phyloP scores from a whole-genome alignment of 2,888 invertebrate species.

The Conops quadrifasciatus region DNA sequence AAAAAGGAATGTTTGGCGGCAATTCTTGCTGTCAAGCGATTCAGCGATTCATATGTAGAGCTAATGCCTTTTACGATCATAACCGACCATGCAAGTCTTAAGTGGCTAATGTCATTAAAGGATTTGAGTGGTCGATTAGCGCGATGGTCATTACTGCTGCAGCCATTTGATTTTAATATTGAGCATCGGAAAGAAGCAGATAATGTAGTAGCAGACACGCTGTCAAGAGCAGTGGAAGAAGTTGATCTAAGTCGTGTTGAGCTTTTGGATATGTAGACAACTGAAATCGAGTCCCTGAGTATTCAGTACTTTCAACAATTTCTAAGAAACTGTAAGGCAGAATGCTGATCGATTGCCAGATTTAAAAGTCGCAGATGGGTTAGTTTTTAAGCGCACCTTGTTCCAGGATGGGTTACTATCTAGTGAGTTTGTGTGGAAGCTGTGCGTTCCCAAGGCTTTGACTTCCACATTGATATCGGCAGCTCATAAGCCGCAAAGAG shows the following conservation, averaged over 20 bases:
- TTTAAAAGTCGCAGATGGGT: neutral
- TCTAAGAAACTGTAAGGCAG: too few relatives aligned
- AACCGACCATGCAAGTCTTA: slow-evolving; percentile 48
- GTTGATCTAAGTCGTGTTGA: neutral
- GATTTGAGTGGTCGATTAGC: slow-evolving; percentile 10
- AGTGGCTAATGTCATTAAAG: slow-evolving; percentile 43
- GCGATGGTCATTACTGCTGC: slow-evolving; percentile 9
- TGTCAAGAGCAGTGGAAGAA: neutral
- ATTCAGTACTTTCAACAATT: too few relatives aligned
- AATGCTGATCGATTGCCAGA: neutral
- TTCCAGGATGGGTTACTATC: neutral
- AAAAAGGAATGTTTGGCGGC: slow-evolving; percentile 28
- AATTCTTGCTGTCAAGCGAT: slow-evolving; percentile 25
- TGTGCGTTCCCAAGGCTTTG: slow-evolving; percentile 11
- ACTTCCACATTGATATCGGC: slow-evolving; percentile 14
- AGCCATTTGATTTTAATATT: slow-evolving; percentile 15
- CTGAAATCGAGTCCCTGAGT: too few relatives aligned
- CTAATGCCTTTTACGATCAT: too few relatives aligned
- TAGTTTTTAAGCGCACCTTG: neutral
- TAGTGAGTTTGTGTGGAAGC: neutral
- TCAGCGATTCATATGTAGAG: slow-evolving; percentile 23
- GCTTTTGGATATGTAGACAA: too few relatives aligned
- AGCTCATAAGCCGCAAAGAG: too few relatives aligned
- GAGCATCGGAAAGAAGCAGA: neutral
- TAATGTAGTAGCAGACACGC: slow-evolving; percentile 11